phyloP scores from a whole-genome alignment of 2,113 vertebrate species.

The Danio rerio region DNA sequence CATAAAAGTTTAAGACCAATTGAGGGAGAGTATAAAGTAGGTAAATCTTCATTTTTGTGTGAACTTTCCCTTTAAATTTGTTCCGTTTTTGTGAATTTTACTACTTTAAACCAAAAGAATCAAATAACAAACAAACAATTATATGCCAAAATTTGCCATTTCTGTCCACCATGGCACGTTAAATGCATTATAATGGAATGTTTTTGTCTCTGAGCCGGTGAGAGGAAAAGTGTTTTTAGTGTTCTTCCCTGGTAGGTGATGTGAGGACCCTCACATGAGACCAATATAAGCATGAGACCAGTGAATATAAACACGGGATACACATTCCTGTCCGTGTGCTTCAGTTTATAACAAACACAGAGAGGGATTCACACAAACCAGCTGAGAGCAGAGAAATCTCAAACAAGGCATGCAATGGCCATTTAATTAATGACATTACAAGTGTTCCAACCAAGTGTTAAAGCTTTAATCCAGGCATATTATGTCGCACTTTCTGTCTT shows the following conservation, averaged over 20 bases:
- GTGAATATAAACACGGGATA: slow-evolving; percentile 67
- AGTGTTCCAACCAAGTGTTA: not conserved
- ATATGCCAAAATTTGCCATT: too few species aligned
- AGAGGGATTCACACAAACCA: slow-evolving; percentile 41
- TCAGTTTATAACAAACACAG: slow-evolving; percentile 32
- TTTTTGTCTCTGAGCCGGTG: not conserved
- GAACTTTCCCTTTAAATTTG: too few species aligned
- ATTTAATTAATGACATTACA: slow-evolving; percentile 7
- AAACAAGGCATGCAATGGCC: slow-evolving; percentile 38
- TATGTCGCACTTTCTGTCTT: too few species aligned
- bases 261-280: slow-evolving; percentile 68
- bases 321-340: slow-evolving; percentile 62
- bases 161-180: not conserved
- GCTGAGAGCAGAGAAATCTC: slow-evolving; percentile 19
- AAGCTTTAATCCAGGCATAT: not conserved
- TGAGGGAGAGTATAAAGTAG: too few species aligned
- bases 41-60: too few species aligned
- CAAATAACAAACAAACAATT: too few species aligned
- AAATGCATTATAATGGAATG: not conserved
- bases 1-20: too few species aligned
- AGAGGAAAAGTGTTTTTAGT: slow-evolving; percentile 3
- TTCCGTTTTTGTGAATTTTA: too few species aligned
- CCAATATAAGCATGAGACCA: slow-evolving; percentile 65
- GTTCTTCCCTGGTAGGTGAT: not conserved
- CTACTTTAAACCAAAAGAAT: too few species aligned